Conservation (phyloP, 2,113 vertebrate genomes). For the Sebastes schlegelii region DNA sequence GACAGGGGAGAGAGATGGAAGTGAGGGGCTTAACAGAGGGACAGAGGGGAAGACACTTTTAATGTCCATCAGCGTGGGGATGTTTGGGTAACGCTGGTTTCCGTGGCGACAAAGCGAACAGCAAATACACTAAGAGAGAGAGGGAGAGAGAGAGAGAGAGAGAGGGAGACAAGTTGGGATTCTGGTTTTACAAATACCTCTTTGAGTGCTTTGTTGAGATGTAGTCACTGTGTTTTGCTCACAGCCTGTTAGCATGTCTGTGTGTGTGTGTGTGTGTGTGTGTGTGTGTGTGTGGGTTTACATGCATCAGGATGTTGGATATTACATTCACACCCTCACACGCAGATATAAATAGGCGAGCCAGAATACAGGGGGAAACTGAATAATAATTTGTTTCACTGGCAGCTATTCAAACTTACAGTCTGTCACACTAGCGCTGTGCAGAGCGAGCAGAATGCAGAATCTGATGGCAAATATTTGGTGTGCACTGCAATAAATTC, state of each 20-base stretch:
- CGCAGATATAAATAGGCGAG: constrained; percentile 75
- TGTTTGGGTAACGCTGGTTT: constrained; percentile 83
- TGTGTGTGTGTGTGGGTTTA: constrained; percentile 35
- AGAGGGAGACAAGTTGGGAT: constrained; percentile 18
- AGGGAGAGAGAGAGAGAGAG: too few relatives aligned
- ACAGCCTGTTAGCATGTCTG: constrained; percentile 29
- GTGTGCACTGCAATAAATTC: constrained; percentile 51
- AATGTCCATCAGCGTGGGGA: constrained; percentile 73
- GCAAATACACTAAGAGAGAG: constrained; percentile 72
- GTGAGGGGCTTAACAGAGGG: constrained; percentile 33
- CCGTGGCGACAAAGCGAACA: constrained; percentile 79
- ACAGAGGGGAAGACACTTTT: constrained; percentile 70
- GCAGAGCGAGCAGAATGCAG: constrained; percentile 71
- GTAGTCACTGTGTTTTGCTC: constrained; percentile 49
- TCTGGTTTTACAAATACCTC: constrained; percentile 63
- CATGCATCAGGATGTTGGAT: constrained; percentile 66
- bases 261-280: constrained; percentile 12
- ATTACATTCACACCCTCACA: constrained; percentile 72
- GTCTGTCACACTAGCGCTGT: constrained; percentile 66
- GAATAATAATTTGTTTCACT: constrained; percentile 81
- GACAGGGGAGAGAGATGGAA: constrained; percentile 49
- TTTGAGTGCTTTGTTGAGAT: constrained; percentile 60
- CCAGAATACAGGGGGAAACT: constrained; percentile 62
- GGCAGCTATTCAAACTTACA: constrained; percentile 77
- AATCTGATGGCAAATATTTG: constrained; percentile 65